phyloP scores from a whole-genome alignment of 2,113 vertebrate species.

The Serilophus lunatus region DNA sequence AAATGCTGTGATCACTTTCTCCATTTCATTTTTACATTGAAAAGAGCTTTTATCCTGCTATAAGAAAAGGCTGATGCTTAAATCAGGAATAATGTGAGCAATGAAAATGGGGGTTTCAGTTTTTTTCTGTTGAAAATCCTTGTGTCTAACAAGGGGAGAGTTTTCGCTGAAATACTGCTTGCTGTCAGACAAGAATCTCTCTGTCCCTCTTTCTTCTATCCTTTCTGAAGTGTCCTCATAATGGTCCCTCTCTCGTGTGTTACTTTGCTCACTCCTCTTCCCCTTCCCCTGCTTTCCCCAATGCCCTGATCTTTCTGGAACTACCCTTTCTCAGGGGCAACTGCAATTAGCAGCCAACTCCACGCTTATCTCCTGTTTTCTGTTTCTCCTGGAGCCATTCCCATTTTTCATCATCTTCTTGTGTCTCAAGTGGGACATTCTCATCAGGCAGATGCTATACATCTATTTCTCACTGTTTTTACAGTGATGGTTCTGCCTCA shows the following conservation, averaged over 20 bases:
- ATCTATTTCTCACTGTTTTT: not conserved
- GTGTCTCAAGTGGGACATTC: not conserved
- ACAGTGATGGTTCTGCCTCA: not conserved
- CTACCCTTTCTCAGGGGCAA: not conserved
- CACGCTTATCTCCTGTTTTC: not conserved
- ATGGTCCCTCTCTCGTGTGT: not conserved
- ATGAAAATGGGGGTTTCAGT: not conserved
- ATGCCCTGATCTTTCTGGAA: not conserved
- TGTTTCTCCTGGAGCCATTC: not conserved
- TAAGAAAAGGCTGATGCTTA: not conserved
- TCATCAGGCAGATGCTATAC: not conserved
- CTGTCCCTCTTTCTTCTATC: not conserved
- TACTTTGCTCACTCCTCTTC: not conserved
- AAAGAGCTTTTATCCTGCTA: not conserved
- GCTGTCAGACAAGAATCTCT: not conserved
- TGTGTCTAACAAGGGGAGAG: not conserved
- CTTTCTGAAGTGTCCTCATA: not conserved
- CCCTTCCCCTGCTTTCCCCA: not conserved
- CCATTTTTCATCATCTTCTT: not conserved
- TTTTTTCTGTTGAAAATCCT: not conserved
- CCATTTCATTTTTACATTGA: not conserved
- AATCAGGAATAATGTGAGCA: not conserved
- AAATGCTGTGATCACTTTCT: not conserved
- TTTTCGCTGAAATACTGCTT: not conserved
- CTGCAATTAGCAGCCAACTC: not conserved